Percentiles rank a stretch among this genome's conserved stretches.
These are phyloP conservation scores for Gobio gobio DNA, from an alignment of 2,113 vertebrate genomes.

Conservation along the genomic window DNA sequence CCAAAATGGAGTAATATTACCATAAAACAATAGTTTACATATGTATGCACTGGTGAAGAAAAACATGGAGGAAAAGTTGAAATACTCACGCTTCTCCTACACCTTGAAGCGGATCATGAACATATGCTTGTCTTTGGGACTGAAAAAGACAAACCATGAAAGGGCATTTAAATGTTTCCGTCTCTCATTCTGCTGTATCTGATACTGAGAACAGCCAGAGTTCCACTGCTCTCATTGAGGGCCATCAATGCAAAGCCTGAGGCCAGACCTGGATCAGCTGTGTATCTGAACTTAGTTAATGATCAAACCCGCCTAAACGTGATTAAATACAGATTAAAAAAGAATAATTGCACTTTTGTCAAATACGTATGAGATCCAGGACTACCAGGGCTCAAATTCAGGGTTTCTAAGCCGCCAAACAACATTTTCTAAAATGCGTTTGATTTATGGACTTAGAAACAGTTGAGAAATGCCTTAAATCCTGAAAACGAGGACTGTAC, in stretches of 20 bases:
- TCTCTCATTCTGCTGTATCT: neutral
- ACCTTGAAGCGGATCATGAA: slow-evolving; percentile 55
- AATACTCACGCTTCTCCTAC: slow-evolving; percentile 63
- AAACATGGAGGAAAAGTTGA: neutral
- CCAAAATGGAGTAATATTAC: neutral
- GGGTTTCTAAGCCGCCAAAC: slow-evolving; percentile 32
- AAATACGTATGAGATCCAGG: slow-evolving; percentile 39
- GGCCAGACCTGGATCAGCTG: slow-evolving; percentile 40
- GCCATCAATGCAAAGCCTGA: neutral
- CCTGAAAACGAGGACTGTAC: slow-evolving; percentile 53
- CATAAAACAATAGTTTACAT: neutral
- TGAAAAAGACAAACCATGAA: slow-evolving; percentile 32
- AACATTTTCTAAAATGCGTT: slow-evolving; percentile 17
- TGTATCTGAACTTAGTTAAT: slow-evolving; percentile 25
- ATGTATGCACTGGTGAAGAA: neutral
- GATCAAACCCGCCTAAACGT: neutral
- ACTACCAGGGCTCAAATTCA: neutral
- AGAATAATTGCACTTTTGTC: neutral
- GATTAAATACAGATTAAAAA: neutral
- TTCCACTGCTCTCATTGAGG: neutral
- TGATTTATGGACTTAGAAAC: slow-evolving; percentile 38
- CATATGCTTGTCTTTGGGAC: slow-evolving; percentile 56
- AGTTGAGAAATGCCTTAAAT: slow-evolving; percentile 33
- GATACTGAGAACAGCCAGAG: neutral
- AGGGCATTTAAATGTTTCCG: slow-evolving; percentile 27